Base-by-base conservation (phyloP, 2,888 invertebrate species). In the Poecilus cupreus region DNA sequence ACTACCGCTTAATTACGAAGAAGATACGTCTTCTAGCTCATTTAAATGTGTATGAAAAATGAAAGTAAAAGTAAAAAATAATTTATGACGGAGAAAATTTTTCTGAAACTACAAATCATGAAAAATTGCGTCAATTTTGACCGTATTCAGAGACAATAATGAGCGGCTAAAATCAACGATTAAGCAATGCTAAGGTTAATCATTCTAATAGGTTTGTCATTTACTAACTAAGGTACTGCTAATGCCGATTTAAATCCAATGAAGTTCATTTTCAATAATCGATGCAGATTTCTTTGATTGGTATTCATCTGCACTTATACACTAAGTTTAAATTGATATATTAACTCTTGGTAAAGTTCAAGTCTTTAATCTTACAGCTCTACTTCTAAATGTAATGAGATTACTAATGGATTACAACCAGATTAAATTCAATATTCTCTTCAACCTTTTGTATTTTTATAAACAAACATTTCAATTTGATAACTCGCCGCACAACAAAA, bases 1-100 rank as follows among this genome's bases (percentile, higher is more conserved):
- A 76, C 32, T 39, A 51, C 18, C 68, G 54, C 37, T 32, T 51
- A 3, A 70, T 68, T 79, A 79, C 24, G 51, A 51, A 79, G 76
- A 76, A 76, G 76, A 76, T 76, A 37, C 70, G 8, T 18, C 20
- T n/a, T 37, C 68, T 16, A 37, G 10, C 46, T 51, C 11, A 79
- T 79, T 79, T 79, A 43, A 79, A 79, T 76, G 32, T 11, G 46
- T 68, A 46, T 18, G 68, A 78, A 79, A 79, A 70, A 46, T 18
- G 68, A 78, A 79, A 79, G 79, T 79, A 79, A 79, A 79, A 79
- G 70, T 79, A 46, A 79, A 79, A 79, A 78, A 51, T 79, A 10
- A 78, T 64, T 39, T 43, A 64, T 43, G 32, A 54, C 32, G 20
- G 37, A 77, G 51, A 54, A 54, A 60, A 16, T 60, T 60, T 76